Evolutionary conservation across 2,113 vertebrate species (phyloP).

Genomic region (Tenrec ecaudatus): DNA sequence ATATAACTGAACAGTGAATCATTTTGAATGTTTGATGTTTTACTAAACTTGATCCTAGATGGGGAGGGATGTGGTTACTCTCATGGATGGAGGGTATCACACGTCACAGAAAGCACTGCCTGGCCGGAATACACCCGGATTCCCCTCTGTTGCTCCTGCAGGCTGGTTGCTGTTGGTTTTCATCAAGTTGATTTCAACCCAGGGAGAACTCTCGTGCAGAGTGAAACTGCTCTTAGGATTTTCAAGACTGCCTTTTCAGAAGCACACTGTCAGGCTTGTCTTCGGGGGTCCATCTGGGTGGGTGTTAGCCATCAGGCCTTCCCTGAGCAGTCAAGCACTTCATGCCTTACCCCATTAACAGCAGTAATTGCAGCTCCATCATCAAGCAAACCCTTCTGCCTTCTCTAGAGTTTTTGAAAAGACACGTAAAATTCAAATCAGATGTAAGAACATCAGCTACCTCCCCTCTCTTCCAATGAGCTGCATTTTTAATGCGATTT

Average conservation of each 20-base stretch:
- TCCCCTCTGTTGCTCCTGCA: neutral
- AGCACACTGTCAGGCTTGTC: no score
- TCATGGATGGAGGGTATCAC: no score
- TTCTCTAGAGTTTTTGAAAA: neutral
- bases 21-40: neutral
- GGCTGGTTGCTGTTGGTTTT: neutral
- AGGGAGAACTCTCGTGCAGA: neutral
- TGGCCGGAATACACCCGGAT: rapidly evolving
- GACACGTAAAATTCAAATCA: neutral
- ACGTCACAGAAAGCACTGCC: neutral
- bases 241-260: no score
- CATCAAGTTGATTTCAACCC: neutral
- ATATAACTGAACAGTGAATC: neutral
- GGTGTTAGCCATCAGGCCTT: neutral
- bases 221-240: no score
- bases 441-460: neutral
- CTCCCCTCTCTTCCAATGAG: neutral
- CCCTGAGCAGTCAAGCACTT: neutral
- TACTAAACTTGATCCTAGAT: neutral
- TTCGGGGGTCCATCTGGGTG: neutral
- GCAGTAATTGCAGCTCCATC: neutral
- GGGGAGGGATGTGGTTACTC: neutral
- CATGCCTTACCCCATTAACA: neutral
- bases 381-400: rapidly evolving
- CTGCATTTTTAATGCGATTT: neutral